Percentiles rank a stretch among this genome's conserved stretches.
These are phyloP conservation scores for Peribatodes rhomboidaria DNA, from an alignment of 2,888 invertebrate species.

Conservation along the genomic window DNA sequence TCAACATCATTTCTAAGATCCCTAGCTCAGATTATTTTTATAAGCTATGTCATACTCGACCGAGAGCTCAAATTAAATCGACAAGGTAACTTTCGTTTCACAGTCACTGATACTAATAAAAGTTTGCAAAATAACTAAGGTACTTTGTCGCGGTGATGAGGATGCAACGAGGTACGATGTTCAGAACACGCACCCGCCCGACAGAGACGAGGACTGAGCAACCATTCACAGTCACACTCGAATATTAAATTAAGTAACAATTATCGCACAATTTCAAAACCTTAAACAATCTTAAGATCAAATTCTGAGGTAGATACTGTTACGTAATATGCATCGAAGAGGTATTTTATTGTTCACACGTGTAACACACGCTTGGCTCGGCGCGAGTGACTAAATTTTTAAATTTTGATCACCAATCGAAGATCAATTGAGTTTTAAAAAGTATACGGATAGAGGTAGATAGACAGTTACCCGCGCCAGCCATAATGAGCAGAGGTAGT, in stretches of 20 bases:
- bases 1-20: conserved; percentile 81
- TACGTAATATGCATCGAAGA: conserved; percentile 84
- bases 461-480: conserved; percentile 58
- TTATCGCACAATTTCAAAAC: conserved; percentile 81
- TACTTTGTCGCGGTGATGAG: conserved; percentile 67
- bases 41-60: conserved; percentile 75
- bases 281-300: conserved; percentile 85
- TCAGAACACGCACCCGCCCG: conserved; percentile 75
- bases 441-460: conserved; percentile 53
- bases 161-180: conserved; percentile 74
- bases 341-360: conserved; percentile 80
- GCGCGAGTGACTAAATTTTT: conserved; percentile 53
- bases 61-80: conserved; percentile 78
- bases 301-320: conserved; percentile 84
- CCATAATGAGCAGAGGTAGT: conserved; percentile 76
- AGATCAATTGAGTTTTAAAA: conserved; percentile 43
- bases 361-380: conserved; percentile 64
- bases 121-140: conserved; percentile 67
- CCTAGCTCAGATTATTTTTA: conserved; percentile 78
- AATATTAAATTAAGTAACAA: conserved; percentile 84
- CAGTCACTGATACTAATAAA: conserved; percentile 75
- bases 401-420: conserved; percentile 39
- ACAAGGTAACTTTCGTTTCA: conserved; percentile 82
- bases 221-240: conserved; percentile 79
- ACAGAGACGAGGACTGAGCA: conserved; percentile 76